Evolutionary conservation across 2,797 vertebrate species (phyloP), one percentile per base, ranked within the genome.

Genomic region (Vultur gryphus): DNA sequence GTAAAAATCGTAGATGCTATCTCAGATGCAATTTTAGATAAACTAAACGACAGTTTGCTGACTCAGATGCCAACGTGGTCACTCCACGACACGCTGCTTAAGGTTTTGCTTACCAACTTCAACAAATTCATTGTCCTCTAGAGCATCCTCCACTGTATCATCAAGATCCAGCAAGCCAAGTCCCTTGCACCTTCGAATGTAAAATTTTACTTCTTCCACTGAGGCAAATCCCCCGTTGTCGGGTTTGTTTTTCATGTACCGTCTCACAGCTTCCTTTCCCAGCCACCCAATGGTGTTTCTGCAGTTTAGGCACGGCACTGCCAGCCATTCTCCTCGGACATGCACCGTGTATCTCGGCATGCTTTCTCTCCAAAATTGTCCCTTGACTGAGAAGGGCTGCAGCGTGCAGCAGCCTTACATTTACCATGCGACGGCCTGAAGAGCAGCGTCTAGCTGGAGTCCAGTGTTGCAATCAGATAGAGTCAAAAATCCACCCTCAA

Each of bases 81-180:
- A 20, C 35, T 70, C 46, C 26, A 7, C 2, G 0, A n/a, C 1
- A 5, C 1, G 1, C 11, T 28, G 10, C 52, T 49, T 48, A 37
- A 33, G 48, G 16, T 54, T 78, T 85, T 71, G 89, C 98, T 99
- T 99, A 99, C 99, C 99, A 62, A 99, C 98, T 98, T 99, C 99
- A 28, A 99, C 98, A 94, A 99, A 99, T 91, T 99, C 99, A 51
- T 99, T 99, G 97, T 99, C 99, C 80, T 99, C 99, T 88, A 99
- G 97, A 21, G 99, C 99, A 93, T 99, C 98, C n/a, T 99, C 99
- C 46, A 99, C 98, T 0, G 88, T 95, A 95, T 99, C 99, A 61
- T 99, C 99, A 0, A 97, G 97, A 97, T 99, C 99, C 97, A 99
- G 77, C 96, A 99, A 97, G 62, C 99, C 99, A 86, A 98, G 97